A percentile compares a stretch with the other conserved stretches of the same genome.
Conservation (phyloP, 1,140 invertebrate genomes). For the Holotrichia oblita region DNA sequence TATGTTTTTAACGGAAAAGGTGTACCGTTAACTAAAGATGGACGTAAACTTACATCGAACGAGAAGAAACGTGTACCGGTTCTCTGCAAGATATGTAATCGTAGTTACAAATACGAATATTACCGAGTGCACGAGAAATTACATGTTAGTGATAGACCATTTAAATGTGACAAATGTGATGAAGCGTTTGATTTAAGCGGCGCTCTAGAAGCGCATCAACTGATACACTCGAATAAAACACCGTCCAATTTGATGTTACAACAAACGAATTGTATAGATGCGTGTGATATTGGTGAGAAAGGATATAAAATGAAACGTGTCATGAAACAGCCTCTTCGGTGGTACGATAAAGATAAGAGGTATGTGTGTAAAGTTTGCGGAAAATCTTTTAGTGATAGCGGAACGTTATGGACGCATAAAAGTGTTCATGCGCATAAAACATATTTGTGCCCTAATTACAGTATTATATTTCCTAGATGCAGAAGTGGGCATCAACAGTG, state of each 20-base stretch:
- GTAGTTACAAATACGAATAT: neutral
- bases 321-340: neutral
- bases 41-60: neutral
- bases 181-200: conserved; percentile 43
- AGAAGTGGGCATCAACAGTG: too few species aligned
- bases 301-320: neutral
- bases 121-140: conserved; percentile 42
- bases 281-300: conserved; percentile 46
- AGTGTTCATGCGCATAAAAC: too few species aligned
- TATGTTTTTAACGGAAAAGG: too few species aligned
- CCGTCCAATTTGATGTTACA: too few species aligned
- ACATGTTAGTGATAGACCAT: conserved; percentile 46
- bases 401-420: neutral
- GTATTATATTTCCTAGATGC: too few species aligned
- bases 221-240: conserved; percentile 45
- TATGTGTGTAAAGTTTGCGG: neutral
- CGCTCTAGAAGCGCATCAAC: conserved; percentile 44
- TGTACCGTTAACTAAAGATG: neutral
- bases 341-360: neutral
- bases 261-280: conserved; percentile 63
- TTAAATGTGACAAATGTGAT: conserved; percentile 43
- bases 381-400: neutral
- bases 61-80: neutral
- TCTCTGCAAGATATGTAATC: neutral
- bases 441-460: too few species aligned